These are phyloP conservation scores for Labroides dimidiatus DNA, from an alignment of 2,797 vertebrate genomes.

Conservation along the genomic window DNA sequence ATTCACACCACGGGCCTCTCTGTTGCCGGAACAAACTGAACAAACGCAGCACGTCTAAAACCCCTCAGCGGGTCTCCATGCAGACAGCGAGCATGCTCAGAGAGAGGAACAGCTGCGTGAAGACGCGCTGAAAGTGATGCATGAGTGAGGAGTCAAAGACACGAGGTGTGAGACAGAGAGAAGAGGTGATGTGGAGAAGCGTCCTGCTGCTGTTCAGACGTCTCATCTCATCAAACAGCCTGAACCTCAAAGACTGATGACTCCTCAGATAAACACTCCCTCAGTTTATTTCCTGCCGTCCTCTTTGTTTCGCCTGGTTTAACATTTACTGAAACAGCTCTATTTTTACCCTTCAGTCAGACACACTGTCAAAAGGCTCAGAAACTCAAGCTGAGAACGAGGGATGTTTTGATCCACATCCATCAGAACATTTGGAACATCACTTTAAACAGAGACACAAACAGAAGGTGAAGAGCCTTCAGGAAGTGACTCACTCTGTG, in stretches of 20 bases:
- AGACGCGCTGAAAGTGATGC: conserved; percentile 34
- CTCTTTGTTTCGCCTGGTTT: conserved; percentile 13
- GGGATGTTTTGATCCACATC: too few relatives aligned
- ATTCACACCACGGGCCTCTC: conserved; percentile 63
- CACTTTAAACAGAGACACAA: too few relatives aligned
- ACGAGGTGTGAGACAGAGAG: conserved; percentile 19
- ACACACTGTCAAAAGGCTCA: too few relatives aligned
- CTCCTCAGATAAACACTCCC: conserved; percentile 20
- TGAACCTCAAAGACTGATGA: conserved; percentile 21
- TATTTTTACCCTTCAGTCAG: not conserved
- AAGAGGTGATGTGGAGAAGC: conserved; percentile 40
- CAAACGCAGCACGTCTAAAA: conserved; percentile 64
- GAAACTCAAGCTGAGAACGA: too few relatives aligned
- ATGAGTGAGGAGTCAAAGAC: conserved; percentile 20
- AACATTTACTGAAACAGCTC: conserved; percentile 1
- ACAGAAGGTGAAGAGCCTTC: too few relatives aligned
- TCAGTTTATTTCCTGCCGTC: conserved; percentile 11
- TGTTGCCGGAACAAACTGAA: conserved; percentile 66
- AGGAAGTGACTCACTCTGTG: too few relatives aligned
- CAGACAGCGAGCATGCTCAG: conserved; percentile 32
- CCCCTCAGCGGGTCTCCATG: conserved; percentile 44
- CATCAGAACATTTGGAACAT: too few relatives aligned
- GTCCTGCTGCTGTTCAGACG: conserved; percentile 15
- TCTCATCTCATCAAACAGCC: conserved; percentile 22
- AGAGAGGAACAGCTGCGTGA: conserved; percentile 25